These are phyloP conservation scores for Anas platyrhynchos DNA, from an alignment of 2,113 vertebrate genomes.

Conservation along the genomic window DNA sequence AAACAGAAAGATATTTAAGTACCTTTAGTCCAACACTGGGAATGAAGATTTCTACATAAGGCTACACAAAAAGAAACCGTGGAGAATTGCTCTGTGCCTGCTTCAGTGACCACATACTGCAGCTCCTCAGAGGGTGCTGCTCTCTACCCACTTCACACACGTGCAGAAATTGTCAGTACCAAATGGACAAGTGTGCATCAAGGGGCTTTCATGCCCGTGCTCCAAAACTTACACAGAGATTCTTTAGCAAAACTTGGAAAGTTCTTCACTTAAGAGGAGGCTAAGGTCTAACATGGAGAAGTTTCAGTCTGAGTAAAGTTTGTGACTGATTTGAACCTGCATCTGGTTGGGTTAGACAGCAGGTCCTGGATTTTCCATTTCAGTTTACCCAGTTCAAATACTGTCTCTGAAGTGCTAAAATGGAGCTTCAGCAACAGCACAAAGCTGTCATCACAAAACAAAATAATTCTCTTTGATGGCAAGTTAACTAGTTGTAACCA, in stretches of 20 bases:
- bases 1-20: conserved; percentile 35
- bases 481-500: neutral
- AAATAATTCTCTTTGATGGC: neutral
- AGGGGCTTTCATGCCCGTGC: neutral
- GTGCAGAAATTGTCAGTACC: neutral
- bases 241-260: neutral
- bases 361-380: neutral
- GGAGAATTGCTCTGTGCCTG: neutral
- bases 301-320: neutral
- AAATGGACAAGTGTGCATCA: neutral
- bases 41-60: neutral
- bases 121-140: neutral
- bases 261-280: neutral
- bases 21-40: neutral
- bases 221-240: neutral
- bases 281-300: neutral
- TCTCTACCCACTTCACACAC: neutral
- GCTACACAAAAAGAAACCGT: neutral
- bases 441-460: neutral
- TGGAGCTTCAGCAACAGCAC: neutral
- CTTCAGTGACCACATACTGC: neutral
- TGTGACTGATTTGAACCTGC: neutral
- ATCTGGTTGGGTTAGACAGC: neutral
- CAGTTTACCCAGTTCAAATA: neutral
- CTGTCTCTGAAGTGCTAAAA: neutral